Base-by-base conservation (phyloP, 2,113 vertebrate species). In the Aspidoscelis tigris region DNA sequence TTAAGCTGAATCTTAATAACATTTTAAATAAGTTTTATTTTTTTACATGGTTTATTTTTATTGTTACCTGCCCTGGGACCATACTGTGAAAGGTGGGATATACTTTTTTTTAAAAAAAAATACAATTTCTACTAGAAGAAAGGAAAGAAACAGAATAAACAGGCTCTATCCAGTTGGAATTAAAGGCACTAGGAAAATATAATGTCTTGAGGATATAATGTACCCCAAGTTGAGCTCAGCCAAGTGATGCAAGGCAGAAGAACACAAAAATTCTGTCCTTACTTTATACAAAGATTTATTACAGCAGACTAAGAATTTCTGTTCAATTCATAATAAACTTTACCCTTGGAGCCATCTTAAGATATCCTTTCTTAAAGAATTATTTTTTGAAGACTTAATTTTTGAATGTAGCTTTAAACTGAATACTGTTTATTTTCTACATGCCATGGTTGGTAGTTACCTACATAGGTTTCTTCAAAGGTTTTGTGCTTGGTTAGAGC, bases 1-100 rank as follows among this genome's bases (percentile, higher is more conserved):
- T 26, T n/a, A 82, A 66, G 50, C 41, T 26, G 65, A 89, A 68
- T 47, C 50, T 91, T 88, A 33, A 33, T 33, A 33, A 33, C 33
- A 33, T 33, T 33, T 33, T 33, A 33, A 33, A 33, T 33, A 33
- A 33, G 33, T 33, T 33, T 33, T 33, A 33, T 33, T 33, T 33
- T 33, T 33, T 33, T 33, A 33, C 33, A 33, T 33, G 33, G 33
- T 33, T 33, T 33, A 33, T 33, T 33, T 33, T 33, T 33, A 33
- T 33, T 33, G 33, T 33, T 33, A 33, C 33, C 33, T 33, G 33
- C 33, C 33, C 33, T 33, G 33, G 33, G 33, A 33, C 33, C 33
- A 33, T 33, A 33, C 33, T 33, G 33, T 33, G 33, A 33, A 33
- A 33, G 33, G 33, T 33, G 33, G 33, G 33, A 33, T 33, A 33